Evolutionary conservation across 1,140 invertebrate species (phyloP).

Genomic region (Diprion similis): DNA sequence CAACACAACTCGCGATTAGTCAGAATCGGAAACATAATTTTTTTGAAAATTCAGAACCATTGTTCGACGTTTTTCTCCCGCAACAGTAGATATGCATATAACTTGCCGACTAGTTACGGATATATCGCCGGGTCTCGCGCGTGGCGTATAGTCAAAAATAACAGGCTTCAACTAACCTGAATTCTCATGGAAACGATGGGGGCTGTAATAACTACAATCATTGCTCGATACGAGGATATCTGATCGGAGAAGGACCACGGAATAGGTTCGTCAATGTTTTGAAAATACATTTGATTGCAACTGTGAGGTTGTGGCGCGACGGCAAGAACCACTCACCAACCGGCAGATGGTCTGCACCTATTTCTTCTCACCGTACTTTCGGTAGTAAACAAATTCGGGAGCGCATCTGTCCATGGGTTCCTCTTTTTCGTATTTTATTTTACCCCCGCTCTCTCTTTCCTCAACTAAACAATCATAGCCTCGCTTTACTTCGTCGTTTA

Average conservation of each 20-base stretch:
- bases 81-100: too few species aligned
- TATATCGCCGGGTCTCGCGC: not conserved
- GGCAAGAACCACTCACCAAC: constrained; percentile 42
- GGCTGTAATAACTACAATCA: constrained; percentile 57
- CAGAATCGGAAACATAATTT: too few species aligned
- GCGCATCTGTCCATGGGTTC: not conserved
- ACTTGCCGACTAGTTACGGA: too few species aligned
- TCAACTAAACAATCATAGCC: too few species aligned
- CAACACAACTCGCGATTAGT: too few species aligned
- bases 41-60: too few species aligned
- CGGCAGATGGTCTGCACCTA: not conserved
- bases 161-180: constrained; percentile 46
- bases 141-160: not conserved
- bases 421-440: not conserved
- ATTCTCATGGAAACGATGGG: constrained; percentile 35
- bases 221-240: constrained; percentile 53
- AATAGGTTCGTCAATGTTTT: constrained; percentile 48
- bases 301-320: constrained; percentile 27
- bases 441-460: too few species aligned
- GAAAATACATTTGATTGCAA: constrained; percentile 49
- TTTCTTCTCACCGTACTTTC: not conserved
- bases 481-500: too few species aligned
- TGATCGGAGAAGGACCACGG: constrained; percentile 43
- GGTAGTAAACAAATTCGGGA: not conserved
- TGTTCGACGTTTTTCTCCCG: too few species aligned